phyloP scores from a whole-genome alignment of 37 sponge, comb jelly and placozoan species.

The Geodia barretti region DNA sequence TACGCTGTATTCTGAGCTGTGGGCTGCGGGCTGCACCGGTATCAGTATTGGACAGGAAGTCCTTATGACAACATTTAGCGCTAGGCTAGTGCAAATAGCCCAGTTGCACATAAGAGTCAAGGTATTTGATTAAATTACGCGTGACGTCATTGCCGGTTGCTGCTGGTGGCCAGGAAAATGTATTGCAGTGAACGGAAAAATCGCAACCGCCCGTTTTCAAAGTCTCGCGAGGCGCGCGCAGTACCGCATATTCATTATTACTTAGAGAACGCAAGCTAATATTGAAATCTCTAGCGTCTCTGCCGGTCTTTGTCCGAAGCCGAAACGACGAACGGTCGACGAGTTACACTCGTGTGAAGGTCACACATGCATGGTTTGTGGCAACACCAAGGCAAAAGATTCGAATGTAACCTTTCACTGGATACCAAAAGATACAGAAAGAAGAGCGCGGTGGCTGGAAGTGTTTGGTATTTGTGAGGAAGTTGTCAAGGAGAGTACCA shows the following conservation, averaged over 20 bases:
- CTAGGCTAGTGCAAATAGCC: background rate
- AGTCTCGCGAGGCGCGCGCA: background rate
- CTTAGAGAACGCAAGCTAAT: background rate
- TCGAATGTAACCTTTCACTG: background rate
- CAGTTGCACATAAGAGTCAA: background rate
- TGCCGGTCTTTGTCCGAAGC: background rate
- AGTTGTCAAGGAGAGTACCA: background rate
- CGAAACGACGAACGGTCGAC: background rate
- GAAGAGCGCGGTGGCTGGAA: slow-evolving; percentile 7
- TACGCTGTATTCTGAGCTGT: no score
- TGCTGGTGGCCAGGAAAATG: background rate
- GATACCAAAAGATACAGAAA: slow-evolving; percentile 1
- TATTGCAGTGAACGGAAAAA: background rate
- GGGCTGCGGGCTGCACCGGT: no score
- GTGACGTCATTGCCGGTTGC: background rate
- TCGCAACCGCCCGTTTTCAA: background rate
- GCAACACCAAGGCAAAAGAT: background rate
- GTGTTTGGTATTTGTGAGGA: slow-evolving; percentile 2
- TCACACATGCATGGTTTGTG: slow-evolving; percentile 2
- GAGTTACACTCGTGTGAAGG: background rate
- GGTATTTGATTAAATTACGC: background rate
- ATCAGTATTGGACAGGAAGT: no score
- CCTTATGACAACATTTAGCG: no score
- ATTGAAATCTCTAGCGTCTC: background rate
- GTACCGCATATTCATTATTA: background rate